Evolutionary conservation across 1,140 invertebrate species (phyloP), one percentile per base, ranked within the genome.

Genomic region (Phenacoccus solenopsis): DNA sequence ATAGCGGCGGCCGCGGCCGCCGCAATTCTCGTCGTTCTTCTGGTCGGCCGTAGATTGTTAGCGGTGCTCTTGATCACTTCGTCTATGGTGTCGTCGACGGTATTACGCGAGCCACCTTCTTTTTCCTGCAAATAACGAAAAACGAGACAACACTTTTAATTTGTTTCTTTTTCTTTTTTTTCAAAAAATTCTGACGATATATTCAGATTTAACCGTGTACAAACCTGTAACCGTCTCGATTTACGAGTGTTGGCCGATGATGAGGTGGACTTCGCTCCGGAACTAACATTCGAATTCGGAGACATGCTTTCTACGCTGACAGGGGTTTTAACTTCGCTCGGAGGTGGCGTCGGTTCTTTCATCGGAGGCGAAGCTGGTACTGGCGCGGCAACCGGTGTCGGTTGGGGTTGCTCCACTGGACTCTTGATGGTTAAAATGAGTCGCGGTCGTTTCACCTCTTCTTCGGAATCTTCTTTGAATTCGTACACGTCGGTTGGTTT

Each of bases 51-150:
- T 12, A 49, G 21, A 21, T 67, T 72, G 28, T 69, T 38, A 1
- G 32, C 68, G 16, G 68, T 38, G 13, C 35, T 38, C 7, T 16
- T 24, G 30, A 72, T 67, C 1, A 92, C 89, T 74, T 94, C 91
- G 71, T 94, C 92, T 72, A 94, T 92, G 0, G 88, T 84, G 73
- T 94, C 91, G 78, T 93, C 91, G 0, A 92, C 83, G 0, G 89
- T 88, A 68, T 83, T 90, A 69, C 88, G 80, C 68, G 79, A 82
- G 7, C 84, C 85, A 77, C 91, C 90, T 76, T 88, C 89, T 77
- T 92, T 89, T 73, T 88, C 49, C 24, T 22, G 49, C 28, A 70
- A 57, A 71, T 12, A 73, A 70, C n/a, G n/a, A n/a, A n/a, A n/a
- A n/a, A n/a, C n/a, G n/a, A 68, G 32, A 70, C 9, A 57, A 32